Evolutionary conservation across 2,888 invertebrate genomes (phyloP).

Genomic region (Dorcus parallelipipedus): DNA sequence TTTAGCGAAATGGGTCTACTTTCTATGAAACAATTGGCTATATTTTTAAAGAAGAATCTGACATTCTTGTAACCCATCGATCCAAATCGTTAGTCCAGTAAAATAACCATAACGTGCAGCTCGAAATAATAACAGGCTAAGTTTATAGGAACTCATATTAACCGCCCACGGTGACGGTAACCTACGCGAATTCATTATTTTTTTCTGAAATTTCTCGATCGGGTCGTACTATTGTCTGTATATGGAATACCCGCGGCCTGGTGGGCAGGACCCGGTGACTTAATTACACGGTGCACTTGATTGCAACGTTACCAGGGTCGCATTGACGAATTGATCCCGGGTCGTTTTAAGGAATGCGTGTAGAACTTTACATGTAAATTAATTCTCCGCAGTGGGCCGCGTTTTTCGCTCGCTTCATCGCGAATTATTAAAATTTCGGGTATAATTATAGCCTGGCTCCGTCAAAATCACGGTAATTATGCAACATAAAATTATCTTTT

Average conservation of each 20-base stretch:
- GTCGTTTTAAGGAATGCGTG: too few species aligned
- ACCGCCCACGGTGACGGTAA: neutral
- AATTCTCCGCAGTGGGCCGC: too few species aligned
- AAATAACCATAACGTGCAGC: slow-evolving; percentile 1
- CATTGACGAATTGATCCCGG: too few species aligned
- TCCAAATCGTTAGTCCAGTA: neutral
- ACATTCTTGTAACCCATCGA: neutral
- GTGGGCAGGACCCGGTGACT: neutral
- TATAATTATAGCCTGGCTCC: too few species aligned
- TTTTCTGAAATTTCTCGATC: slow-evolving; percentile 1
- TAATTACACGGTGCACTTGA: neutral
- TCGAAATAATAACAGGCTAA: neutral
- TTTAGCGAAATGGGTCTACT: too few species aligned
- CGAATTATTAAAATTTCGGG: too few species aligned
- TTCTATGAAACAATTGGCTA: too few species aligned
- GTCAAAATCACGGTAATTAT: too few species aligned
- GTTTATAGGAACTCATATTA: neutral
- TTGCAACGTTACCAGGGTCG: neutral
- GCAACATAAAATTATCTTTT: too few species aligned
- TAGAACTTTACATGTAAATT: too few species aligned
- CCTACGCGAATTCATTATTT: slow-evolving; percentile 2
- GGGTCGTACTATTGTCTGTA: neutral
- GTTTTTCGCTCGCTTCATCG: too few species aligned
- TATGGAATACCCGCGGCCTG: neutral
- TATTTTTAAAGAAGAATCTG: too few species aligned